Percentiles rank a stretch among this genome's conserved stretches.
Evolutionary conservation across 2,888 invertebrate genomes (phyloP).

Genomic region (Celastrina argiolus): DNA sequence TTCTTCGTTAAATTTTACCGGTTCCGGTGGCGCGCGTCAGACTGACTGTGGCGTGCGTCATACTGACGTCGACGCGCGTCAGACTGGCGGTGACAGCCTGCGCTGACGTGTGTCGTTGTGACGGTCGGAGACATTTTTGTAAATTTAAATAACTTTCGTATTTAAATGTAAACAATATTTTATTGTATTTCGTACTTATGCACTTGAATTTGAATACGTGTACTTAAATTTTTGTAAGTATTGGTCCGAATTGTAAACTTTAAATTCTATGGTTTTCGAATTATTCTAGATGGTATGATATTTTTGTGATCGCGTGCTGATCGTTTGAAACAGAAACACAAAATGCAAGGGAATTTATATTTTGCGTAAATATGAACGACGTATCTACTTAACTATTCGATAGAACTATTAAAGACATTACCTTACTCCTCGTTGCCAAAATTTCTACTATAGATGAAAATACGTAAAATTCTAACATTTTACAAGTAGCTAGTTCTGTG

Average conservation of each 20-base stretch:
- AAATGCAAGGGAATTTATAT: conserved; percentile 69
- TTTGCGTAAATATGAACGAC: conserved; percentile 48
- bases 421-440: conserved; percentile 63
- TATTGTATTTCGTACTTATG: conserved; percentile 21
- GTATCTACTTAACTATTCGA: conserved; percentile 48
- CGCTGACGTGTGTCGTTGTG: neutral
- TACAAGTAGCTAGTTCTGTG: conserved; percentile 67
- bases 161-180: conserved; percentile 18
- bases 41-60: neutral
- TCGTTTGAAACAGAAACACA: conserved; percentile 27
- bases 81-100: neutral
- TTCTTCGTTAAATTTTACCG: conserved; percentile 10
- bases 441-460: conserved; percentile 64
- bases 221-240: conserved; percentile 10
- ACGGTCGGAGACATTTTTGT: neutral
- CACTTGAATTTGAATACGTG: conserved; percentile 19
- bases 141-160: conserved; percentile 14
- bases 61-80: neutral
- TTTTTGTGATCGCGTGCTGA: neutral
- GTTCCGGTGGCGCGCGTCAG: neutral
- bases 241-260: conserved; percentile 13
- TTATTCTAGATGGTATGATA: neutral
- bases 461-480: conserved; percentile 61
- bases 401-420: conserved; percentile 44
- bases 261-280: conserved; percentile 2